Conservation (phyloP, 2,113 vertebrate genomes). For the Mungos mungo region DNA sequence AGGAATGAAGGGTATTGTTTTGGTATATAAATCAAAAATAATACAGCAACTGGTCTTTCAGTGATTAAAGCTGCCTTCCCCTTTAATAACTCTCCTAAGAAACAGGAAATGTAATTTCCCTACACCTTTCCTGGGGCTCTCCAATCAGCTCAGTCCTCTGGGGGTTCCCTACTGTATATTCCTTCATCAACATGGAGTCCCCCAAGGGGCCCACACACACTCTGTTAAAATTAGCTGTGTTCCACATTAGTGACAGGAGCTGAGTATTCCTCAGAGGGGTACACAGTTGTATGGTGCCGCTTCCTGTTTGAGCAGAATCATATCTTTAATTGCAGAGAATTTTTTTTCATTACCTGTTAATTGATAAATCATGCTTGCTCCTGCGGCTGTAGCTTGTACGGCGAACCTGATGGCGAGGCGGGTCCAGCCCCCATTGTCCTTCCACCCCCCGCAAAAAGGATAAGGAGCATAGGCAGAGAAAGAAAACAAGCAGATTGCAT, state of each 20-base stretch:
- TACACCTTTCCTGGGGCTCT: slow-evolving; percentile 83
- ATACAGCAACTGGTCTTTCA: slow-evolving; percentile 75
- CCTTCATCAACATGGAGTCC: slow-evolving; percentile 87
- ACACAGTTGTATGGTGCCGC: slow-evolving; percentile 88
- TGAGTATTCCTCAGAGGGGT: slow-evolving; percentile 90
- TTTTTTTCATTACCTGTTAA: slow-evolving; percentile 98
- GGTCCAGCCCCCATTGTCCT: slow-evolving; percentile 64
- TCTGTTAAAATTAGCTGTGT: slow-evolving; percentile 93
- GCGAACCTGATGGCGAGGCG: slow-evolving; percentile 61
- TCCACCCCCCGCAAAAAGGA: slow-evolving; percentile 41
- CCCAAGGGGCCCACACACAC: slow-evolving; percentile 88
- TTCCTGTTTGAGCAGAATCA: slow-evolving; percentile 95
- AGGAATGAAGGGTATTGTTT: slow-evolving; percentile 75
- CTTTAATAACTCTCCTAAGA: slow-evolving; percentile 80
- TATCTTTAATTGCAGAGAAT: slow-evolving; percentile 97
- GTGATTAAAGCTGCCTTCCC: slow-evolving; percentile 82
- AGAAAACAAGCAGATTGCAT: slow-evolving; percentile 62
- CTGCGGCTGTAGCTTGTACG: slow-evolving; percentile 77
- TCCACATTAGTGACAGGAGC: slow-evolving; percentile 91
- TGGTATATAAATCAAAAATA: slow-evolving; percentile 80
- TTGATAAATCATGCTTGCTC: slow-evolving; percentile 93
- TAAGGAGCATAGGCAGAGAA: background rate
- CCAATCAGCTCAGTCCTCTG: slow-evolving; percentile 85
- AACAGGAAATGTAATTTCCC: slow-evolving; percentile 83
- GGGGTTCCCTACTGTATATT: slow-evolving; percentile 85